These are phyloP conservation scores for Promerops cafer DNA, from an alignment of 2,113 vertebrate genomes.

Conservation along the genomic window DNA sequence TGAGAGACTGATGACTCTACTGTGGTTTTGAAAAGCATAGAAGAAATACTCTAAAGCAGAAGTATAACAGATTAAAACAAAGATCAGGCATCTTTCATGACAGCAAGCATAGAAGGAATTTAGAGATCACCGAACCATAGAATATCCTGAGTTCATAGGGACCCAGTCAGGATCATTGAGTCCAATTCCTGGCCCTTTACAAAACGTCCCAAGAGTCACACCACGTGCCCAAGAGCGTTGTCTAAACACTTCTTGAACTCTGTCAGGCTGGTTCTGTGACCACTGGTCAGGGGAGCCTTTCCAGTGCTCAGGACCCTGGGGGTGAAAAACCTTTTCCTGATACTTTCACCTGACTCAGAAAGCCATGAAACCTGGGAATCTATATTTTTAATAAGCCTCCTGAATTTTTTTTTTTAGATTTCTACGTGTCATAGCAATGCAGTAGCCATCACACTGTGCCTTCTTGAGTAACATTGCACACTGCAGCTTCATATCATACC, in stretches of 20 bases:
- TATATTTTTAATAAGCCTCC: background rate
- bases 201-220: background rate
- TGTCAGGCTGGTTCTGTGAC: background rate
- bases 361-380: background rate
- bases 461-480: background rate
- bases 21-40: background rate
- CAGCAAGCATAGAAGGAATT: background rate
- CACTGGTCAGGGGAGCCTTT: background rate
- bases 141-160: background rate
- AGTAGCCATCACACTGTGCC: background rate
- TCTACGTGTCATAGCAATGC: background rate
- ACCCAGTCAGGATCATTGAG: background rate
- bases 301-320: background rate
- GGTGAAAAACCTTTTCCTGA: background rate
- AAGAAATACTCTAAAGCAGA: background rate
- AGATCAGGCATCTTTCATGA: background rate
- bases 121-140: background rate
- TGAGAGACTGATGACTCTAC: background rate
- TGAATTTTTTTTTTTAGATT: background rate
- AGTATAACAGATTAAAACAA: background rate
- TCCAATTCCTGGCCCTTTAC: background rate
- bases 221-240: background rate
- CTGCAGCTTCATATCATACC: accelerated
- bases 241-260: background rate
- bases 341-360: background rate